Evolutionary conservation across 2,797 vertebrate species (phyloP).

Genomic region (Coccyzus lansbergi): DNA sequence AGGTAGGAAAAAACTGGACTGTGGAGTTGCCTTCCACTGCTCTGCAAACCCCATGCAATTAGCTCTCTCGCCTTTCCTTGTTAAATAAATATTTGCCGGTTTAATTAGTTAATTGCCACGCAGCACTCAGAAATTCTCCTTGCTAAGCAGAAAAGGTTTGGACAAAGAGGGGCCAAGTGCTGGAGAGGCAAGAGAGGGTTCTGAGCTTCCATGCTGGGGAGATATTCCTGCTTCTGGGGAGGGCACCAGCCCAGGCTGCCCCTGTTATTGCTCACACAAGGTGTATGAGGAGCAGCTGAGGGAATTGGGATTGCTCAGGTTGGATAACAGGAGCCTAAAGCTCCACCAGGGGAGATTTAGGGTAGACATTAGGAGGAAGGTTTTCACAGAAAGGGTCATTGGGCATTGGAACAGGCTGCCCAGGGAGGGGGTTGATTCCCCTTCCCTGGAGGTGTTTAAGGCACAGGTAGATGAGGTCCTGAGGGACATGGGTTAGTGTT

Average conservation of each 20-base stretch:
- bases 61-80: neutral
- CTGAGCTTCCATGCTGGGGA: neutral
- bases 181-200: neutral
- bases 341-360: too few species aligned
- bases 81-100: constrained; percentile 12
- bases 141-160: neutral
- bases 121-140: neutral
- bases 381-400: too few species aligned
- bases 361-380: too few species aligned
- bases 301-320: too few species aligned
- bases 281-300: too few species aligned
- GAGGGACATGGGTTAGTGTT: too few species aligned
- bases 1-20: neutral
- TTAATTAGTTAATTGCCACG: neutral
- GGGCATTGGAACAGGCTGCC: too few species aligned
- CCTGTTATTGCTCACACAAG: neutral
- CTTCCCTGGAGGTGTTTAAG: too few species aligned
- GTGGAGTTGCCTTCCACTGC: neutral
- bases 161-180: neutral
- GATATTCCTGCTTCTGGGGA: neutral
- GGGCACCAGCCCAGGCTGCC: neutral
- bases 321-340: too few species aligned
- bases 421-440: too few species aligned
- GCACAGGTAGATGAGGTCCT: too few species aligned
- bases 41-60: neutral